Conservation (phyloP, 1,140 invertebrate species). For the Lithobius niger region DNA sequence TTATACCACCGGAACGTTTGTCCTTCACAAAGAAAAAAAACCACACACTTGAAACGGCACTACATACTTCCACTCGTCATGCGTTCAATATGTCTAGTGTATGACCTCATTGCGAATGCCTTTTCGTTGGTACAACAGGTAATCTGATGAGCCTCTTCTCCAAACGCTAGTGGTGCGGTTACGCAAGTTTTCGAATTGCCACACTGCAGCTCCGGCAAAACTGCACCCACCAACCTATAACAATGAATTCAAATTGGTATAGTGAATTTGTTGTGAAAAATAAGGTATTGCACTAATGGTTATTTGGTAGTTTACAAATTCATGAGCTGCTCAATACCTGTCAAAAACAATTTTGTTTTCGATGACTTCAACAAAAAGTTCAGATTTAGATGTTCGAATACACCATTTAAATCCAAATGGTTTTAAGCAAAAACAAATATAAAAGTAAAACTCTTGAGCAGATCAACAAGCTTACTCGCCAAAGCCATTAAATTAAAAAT, state of each 20-base stretch:
- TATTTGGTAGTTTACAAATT: too few relatives aligned
- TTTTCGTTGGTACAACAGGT: slow-evolving; percentile 1
- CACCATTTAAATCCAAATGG: too few relatives aligned
- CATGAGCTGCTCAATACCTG: background rate
- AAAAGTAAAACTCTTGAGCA: too few relatives aligned
- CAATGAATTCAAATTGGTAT: background rate
- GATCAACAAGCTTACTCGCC: too few relatives aligned
- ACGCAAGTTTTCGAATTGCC: slow-evolving; percentile 75
- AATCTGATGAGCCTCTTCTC: slow-evolving; percentile 26
- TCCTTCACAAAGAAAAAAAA: background rate
- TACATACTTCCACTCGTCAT: background rate
- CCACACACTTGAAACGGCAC: background rate
- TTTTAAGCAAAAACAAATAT: too few relatives aligned
- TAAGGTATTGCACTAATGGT: background rate
- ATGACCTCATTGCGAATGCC: background rate
- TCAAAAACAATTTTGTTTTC: background rate
- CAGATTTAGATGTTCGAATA: too few relatives aligned
- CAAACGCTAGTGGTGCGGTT: slow-evolving; percentile 43
- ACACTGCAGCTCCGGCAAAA: slow-evolving; percentile 59
- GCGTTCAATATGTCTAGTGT: background rate
- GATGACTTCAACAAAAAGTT: background rate
- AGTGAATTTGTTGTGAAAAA: background rate
- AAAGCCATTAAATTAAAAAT: too few relatives aligned
- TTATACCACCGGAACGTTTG: background rate
- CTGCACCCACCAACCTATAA: slow-evolving; percentile 55